Evolutionary conservation across 2,888 invertebrate genomes (phyloP), one percentile per base, ranked within the genome.

Genomic region (Lypha dubia): DNA sequence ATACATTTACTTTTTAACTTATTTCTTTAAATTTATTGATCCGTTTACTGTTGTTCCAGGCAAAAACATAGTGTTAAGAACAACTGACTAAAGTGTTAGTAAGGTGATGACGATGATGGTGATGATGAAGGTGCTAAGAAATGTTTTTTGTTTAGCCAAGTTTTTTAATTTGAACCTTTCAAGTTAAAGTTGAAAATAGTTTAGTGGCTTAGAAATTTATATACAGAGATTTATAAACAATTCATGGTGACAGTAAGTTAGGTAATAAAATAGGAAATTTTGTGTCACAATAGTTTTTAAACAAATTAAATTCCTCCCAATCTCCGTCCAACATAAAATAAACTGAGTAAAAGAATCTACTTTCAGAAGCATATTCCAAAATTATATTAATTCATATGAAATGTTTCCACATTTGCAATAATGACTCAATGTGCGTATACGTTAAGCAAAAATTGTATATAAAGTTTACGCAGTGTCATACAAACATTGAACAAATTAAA

Each of bases 1-100:
- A 53, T 49, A 77, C 60, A 77, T 77, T 75, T 70, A 70, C 74
- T 62, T 49, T 32, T 49, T 24, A 32, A 62, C 68, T 73, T 77
- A 73, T 68, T 46, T 75, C 20, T 68, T 24, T 35, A 28, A 56
- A 76, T 76, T 75, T 67, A 83, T 79, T 79, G 73, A 81, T 75
- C 28, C 62, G 28, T 62, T 79, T 79, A 71, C 22, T 44, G 22
- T 3, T 13, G 32, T 24, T 44, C 11, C 20, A 41, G 11, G 15
- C 67, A 38, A 56, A 56, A 53, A 35, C 4, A 63, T 13, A 13
- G 24, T 22, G 13, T 28, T 41, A 70, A 70, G 24, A 17, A 41
- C 56, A 70, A 6, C 24, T 24, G 4, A n/a, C 49, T 51, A 17
- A 49, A 62, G 38, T 38, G 49, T 51, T 62, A 22, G 44, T 17